A percentile compares a stretch with the other conserved stretches of the same genome.
Conservation (phyloP, 2,113 vertebrate genomes). For the Elephantulus edwardii region DNA sequence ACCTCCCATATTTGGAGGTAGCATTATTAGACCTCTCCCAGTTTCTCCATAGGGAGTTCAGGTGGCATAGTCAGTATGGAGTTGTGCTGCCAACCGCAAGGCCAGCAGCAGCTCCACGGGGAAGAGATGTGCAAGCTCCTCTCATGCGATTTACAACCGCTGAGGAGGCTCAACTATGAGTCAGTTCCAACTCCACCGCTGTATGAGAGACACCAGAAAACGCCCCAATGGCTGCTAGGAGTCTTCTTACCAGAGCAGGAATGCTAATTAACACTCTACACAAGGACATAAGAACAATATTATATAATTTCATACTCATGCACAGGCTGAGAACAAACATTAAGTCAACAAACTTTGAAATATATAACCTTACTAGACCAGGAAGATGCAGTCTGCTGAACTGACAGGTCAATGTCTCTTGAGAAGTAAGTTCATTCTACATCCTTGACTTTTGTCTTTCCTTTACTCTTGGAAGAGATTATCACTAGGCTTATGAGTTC, state of each 20-base stretch:
- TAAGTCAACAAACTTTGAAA: slow-evolving; percentile 2
- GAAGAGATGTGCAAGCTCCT: too few species aligned
- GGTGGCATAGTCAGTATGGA: too few species aligned
- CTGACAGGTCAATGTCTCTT: not conserved
- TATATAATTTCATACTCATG: not conserved
- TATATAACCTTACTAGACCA: not conserved
- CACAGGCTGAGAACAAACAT: not conserved
- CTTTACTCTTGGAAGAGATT: not conserved
- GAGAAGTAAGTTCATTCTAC: not conserved
- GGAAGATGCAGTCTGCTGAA: not conserved
- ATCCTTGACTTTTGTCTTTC: not conserved
- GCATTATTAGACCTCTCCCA: not conserved
- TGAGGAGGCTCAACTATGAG: too few species aligned
- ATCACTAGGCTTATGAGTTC: not conserved
- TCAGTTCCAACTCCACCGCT: too few species aligned
- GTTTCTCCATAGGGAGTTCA: too few species aligned
- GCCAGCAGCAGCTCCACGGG: too few species aligned
- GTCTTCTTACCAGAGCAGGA: not conserved
- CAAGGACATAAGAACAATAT: not conserved
- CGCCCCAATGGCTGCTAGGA: not conserved
- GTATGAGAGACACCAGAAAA: too few species aligned
- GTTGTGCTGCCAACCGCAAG: too few species aligned
- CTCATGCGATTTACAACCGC: too few species aligned
- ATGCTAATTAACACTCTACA: slow-evolving; percentile 26
- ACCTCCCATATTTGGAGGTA: not conserved